Base-by-base conservation (phyloP, 2,113 vertebrate species). In the Oreochromis spilurus region DNA sequence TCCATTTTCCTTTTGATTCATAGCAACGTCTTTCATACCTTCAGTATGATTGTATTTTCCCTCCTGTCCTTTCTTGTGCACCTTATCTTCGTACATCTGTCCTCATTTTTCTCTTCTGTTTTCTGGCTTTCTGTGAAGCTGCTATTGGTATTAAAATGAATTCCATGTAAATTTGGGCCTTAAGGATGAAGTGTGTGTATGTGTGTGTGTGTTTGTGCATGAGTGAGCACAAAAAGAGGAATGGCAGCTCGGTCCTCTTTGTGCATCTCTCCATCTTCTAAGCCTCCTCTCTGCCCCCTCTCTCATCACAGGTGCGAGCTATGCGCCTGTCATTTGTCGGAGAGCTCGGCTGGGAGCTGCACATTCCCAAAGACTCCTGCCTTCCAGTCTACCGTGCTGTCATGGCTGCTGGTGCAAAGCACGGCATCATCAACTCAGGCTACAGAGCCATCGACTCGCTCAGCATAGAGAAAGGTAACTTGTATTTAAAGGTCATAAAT, bases 391-490 rank as follows among this genome's bases (percentile, higher is more conserved):
- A 99, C 92, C 92, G 19, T 1, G 97, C 98, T 0, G 96, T 99
- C 96, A 98, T 98, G 98, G 84, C 97, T 0, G 97, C 97, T 0
- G 99, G 99, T 0, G 96, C 97, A 86, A 97, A 95, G 85, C 95
- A 97, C 0, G 96, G 97, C 78, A 97, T 98, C 7, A 45, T 95
- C 93, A 98, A 99, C 3, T 97, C 98, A 0, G 98, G 98, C 62
- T 99, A 99, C 96, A 96, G 98, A 82, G 98, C 99, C 93, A 99
- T 99, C 2, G 99, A 99, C 95, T 99, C 98, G 2, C 97, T 99
- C 94, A 99, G 98, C 95, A 98, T 97, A 1, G 98, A 99, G 94
- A 99, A 99, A 97, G 99, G 99, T 98, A 54, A 83, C 5, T 6
- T 60, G 31, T 34, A 17, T 81, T 34, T 14, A 38, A 2, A 58